A percentile compares a stretch with the other conserved stretches of the same genome.
These are phyloP conservation scores for Sparus aurata DNA, from an alignment of 2,797 vertebrate genomes.

Conservation along the genomic window DNA sequence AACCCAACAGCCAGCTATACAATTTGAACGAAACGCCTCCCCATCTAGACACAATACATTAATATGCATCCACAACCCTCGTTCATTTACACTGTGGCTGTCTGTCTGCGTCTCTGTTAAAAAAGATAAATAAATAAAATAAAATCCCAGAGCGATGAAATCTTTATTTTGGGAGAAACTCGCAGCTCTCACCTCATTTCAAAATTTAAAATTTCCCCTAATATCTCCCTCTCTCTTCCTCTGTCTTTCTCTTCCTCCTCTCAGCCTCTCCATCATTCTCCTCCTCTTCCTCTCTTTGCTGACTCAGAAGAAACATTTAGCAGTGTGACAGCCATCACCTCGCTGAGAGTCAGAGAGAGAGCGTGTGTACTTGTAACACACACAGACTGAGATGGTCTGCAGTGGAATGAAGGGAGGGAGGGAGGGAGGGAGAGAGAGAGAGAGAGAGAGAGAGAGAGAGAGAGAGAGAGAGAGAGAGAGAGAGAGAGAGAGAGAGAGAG, in stretches of 20 bases:
- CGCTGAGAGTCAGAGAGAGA: constrained; percentile 22
- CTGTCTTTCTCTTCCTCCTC: constrained; percentile 20
- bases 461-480: constrained; percentile 36
- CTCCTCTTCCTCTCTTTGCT: constrained; percentile 74
- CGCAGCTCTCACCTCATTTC: constrained; percentile 23
- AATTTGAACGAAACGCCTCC: not conserved
- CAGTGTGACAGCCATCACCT: constrained; percentile 79
- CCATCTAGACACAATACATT: not conserved
- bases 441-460: constrained; percentile 36
- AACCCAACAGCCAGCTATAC: not conserved
- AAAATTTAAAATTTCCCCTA: constrained; percentile 44
- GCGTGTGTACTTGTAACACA: constrained; percentile 21
- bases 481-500: constrained; percentile 32
- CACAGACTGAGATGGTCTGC: constrained; percentile 20
- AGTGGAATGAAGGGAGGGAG: constrained; percentile 26
- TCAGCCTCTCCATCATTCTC: constrained; percentile 53
- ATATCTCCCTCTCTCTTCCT: constrained; percentile 13
- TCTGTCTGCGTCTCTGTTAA: not conserved
- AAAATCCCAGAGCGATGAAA: constrained; percentile 26
- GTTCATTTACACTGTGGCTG: fast-evolving
- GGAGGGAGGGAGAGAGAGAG: not conserved
- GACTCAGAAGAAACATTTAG: constrained; percentile 79
- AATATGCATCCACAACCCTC: not conserved
- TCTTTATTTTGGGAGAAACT: not conserved
- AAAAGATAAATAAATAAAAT: not conserved